Base-by-base conservation (phyloP, 2,888 invertebrate species). In the Protophormia terraenovae region DNA sequence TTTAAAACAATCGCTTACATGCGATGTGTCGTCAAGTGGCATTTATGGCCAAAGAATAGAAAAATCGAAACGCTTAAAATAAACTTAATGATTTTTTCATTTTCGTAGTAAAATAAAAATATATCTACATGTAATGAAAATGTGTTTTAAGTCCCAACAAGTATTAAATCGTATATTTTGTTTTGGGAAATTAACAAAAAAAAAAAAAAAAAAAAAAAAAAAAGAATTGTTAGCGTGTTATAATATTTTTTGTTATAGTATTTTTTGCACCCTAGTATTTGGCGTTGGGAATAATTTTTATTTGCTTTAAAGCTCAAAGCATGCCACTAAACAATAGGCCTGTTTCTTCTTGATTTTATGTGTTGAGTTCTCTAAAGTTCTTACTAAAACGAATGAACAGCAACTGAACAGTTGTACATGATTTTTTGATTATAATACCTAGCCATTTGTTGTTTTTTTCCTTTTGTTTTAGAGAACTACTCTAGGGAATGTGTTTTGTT, bases 71-170 rank as follows among this genome's bases (percentile, higher is more conserved):
- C 60, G 64, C 45, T 67, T 73, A 27, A 72, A 77, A 73, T 73
- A 45, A 73, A 69, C 73, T 77, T 81, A 77, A 84, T 67, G 72
- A 77, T 67, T 84, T 84, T n/a, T 82, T n/a, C 24, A 19, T 2
- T 38, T 27, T 29, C 22, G 24, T 55, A 58, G 66, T 62, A 71
- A 62, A 82, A 69, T n/a, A 50, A 2, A 6, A 27, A 38, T 32
- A 14, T 27, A 76, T 38, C 27, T 24, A 27, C 14, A 6, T 14
- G 16, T 53, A 64, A 73, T 62, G 45, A 62, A 73, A 62, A 50
- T 38, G 19, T 58, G 32, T 10, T 41, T 73, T 55, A 66, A 69
- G 47, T 67, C 24, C 7, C 27, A 50, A 50, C 53, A 62, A 35
- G 12, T 69, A 58, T 60, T 45, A 38, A 16, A 67, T 32, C 12